Conservation (phyloP, 2,797 vertebrate genomes). For the Neomorphus geoffroyi region DNA sequence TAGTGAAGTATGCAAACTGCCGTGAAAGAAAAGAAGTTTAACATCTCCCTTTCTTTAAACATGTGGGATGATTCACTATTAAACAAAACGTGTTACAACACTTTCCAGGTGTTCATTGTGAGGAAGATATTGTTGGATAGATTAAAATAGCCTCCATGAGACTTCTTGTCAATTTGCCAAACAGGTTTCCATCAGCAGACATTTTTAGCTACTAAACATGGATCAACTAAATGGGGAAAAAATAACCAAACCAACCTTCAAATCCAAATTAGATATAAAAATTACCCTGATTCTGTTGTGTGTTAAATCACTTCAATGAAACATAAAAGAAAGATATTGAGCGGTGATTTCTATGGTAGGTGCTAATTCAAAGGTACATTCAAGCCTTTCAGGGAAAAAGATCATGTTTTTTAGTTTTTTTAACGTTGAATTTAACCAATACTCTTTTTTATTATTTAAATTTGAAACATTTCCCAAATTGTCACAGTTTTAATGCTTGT, state of each 20-base stretch:
- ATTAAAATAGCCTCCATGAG: neutral
- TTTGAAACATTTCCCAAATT: neutral
- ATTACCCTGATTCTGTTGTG: neutral
- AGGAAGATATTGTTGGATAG: neutral
- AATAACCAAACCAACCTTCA: neutral
- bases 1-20: neutral
- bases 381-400: neutral
- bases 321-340: neutral
- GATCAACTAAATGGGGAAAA: neutral
- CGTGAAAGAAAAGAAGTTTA: neutral
- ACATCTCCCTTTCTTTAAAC: neutral
- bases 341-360: neutral
- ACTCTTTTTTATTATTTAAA: neutral
- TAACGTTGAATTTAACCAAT: neutral
- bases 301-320: neutral
- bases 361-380: neutral
- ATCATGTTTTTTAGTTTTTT: neutral
- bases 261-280: neutral
- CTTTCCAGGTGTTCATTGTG: neutral
- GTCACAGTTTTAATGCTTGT: neutral
- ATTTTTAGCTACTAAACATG: neutral
- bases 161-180: neutral
- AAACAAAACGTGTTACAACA: neutral
- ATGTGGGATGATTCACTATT: neutral
- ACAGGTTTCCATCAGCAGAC: neutral